phyloP scores from a whole-genome alignment of 2,113 vertebrate genomes.

The Otocyon megalotis region DNA sequence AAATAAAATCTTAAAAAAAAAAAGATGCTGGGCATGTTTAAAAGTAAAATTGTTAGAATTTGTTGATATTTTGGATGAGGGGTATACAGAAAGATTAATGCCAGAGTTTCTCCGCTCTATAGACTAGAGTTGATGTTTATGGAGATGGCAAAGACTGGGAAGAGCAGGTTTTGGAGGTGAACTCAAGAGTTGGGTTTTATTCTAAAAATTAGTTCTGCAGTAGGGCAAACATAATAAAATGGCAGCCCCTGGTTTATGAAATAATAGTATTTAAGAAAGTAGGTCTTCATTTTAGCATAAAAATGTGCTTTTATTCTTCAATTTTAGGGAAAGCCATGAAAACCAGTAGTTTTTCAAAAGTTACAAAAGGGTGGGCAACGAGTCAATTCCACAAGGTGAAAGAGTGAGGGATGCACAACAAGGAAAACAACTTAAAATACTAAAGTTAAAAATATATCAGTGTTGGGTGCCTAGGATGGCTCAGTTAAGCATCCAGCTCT shows the following conservation, averaged over 20 bases:
- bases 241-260: background rate
- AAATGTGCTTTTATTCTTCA: conserved; percentile 41
- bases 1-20: no score
- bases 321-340: conserved; percentile 6
- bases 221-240: background rate
- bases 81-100: background rate
- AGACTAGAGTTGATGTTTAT: background rate
- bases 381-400: background rate
- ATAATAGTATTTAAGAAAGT: background rate
- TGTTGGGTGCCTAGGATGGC: background rate
- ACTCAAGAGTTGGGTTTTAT: background rate
- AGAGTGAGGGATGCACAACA: background rate
- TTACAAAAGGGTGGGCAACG: background rate
- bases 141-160: background rate
- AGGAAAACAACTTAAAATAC: background rate
- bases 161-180: background rate
- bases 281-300: conserved; percentile 39
- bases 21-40: background rate
- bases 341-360: background rate
- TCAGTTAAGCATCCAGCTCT: background rate
- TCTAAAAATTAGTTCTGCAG: background rate
- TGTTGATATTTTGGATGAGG: background rate
- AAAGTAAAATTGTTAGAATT: background rate
- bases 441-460: background rate
- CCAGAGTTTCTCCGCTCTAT: background rate